Conservation (phyloP, 2,888 invertebrate genomes). For the Eucriotettix oculatus region DNA sequence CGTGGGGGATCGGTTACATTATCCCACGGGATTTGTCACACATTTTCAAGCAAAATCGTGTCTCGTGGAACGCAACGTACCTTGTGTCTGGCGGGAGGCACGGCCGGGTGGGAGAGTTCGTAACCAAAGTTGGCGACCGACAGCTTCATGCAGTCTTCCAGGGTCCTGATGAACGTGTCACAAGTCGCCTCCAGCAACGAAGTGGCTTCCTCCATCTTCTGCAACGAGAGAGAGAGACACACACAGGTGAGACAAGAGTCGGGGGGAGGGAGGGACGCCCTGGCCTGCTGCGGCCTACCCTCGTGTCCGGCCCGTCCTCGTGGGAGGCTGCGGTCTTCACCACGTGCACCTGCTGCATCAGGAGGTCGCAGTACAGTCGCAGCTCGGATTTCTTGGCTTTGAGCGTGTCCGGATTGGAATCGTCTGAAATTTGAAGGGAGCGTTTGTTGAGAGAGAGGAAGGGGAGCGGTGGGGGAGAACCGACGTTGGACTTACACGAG, state of each 20-base stretch:
- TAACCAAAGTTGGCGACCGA: constrained; percentile 29
- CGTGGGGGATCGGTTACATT: too few species aligned
- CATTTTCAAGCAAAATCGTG: too few species aligned
- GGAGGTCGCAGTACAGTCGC: constrained; percentile 59
- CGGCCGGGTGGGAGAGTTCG: constrained; percentile 22
- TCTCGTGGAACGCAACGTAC: too few species aligned
- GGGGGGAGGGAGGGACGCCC: too few species aligned
- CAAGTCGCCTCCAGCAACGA: constrained; percentile 59
- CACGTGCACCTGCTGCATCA: constrained; percentile 71
- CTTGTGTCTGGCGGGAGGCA: constrained; percentile 19
- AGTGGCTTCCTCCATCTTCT: constrained; percentile 57
- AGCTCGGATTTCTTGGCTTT: constrained; percentile 61
- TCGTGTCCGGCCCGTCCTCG: constrained; percentile 38
- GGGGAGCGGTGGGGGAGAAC: too few species aligned
- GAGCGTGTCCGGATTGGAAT: constrained; percentile 39
- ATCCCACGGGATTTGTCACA: too few species aligned
- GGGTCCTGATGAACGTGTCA: constrained; percentile 65
- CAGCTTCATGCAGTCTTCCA: constrained; percentile 62
- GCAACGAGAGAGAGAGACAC: constrained; percentile 20
- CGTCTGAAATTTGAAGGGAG: constrained; percentile 23
- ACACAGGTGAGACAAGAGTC: too few species aligned
- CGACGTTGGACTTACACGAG: constrained; percentile 18
- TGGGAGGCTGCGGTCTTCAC: constrained; percentile 44
- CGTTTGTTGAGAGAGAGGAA: too few species aligned
- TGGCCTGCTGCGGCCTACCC: constrained; percentile 31